A percentile compares a stretch with the other conserved stretches of the same genome.
Conservation (phyloP, 2,797 vertebrate genomes). For the Chelonia mydas region DNA sequence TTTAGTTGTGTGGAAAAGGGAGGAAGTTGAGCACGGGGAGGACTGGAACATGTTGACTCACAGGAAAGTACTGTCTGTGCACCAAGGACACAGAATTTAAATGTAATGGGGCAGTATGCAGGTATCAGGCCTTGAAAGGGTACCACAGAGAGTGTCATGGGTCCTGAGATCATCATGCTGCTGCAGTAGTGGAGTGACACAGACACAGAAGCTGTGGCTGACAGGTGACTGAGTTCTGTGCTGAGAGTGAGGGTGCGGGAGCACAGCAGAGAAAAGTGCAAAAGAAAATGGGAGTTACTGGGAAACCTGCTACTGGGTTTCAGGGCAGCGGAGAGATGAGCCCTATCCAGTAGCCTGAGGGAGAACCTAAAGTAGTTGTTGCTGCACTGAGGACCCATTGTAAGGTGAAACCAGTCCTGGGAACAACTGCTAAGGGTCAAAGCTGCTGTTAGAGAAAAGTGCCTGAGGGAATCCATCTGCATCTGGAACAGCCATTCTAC, state of each 20-base stretch:
- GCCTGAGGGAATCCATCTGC: not conserved
- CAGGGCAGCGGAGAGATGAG: not conserved
- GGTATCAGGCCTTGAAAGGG: not conserved
- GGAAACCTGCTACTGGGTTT: not conserved
- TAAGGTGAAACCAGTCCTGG: not conserved
- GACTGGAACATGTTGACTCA: not conserved
- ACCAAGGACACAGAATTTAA: not conserved
- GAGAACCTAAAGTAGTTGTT: not conserved
- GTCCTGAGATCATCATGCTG: not conserved
- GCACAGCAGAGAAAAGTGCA: not conserved
- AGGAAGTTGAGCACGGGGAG: not conserved
- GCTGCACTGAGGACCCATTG: not conserved
- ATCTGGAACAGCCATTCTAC: not conserved
- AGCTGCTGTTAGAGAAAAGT: not conserved
- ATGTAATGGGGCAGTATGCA: not conserved
- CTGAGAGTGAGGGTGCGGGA: not conserved
- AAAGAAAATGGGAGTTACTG: not conserved
- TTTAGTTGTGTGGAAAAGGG: not conserved
- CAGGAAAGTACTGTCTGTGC: not conserved
- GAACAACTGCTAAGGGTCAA: not conserved
- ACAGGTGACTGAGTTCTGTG: not conserved
- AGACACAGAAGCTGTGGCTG: not conserved
- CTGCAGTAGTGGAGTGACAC: not conserved
- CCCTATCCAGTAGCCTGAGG: not conserved
- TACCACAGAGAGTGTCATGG: not conserved